A percentile compares a stretch with the other conserved stretches of the same genome.
These are phyloP conservation scores for Drosophila parabipectinata DNA, from an alignment of 1,140 invertebrate genomes.

Conservation along the genomic window DNA sequence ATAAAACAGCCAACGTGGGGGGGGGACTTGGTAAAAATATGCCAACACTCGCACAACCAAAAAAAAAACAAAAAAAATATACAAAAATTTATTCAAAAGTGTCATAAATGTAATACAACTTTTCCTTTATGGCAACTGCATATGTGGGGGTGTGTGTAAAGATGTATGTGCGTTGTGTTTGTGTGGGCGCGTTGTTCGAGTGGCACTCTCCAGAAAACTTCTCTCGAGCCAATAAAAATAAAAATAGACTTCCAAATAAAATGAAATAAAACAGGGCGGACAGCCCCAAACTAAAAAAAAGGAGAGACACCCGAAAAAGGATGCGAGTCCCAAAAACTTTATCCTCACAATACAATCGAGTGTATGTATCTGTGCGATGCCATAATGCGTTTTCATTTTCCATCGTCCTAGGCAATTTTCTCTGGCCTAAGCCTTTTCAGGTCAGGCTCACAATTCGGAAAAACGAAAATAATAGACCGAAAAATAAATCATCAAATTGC, in stretches of 20 bases:
- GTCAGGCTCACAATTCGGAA: slow-evolving; percentile 1
- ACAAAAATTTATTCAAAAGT: slow-evolving; percentile 63
- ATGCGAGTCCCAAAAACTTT: slow-evolving; percentile 51
- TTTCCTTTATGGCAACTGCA: slow-evolving; percentile 69
- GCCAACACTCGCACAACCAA: slow-evolving; percentile 13
- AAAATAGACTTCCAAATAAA: slow-evolving; percentile 68
- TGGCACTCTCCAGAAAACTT: slow-evolving; percentile 49
- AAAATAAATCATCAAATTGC: slow-evolving; percentile 8
- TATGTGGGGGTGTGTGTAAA: slow-evolving; percentile 23
- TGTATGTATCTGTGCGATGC: not conserved
- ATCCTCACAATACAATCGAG: not conserved
- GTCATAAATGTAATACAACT: slow-evolving; percentile 79
- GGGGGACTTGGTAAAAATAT: slow-evolving; percentile 24
- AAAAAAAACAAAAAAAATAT: not conserved
- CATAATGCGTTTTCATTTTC: slow-evolving; percentile 30
- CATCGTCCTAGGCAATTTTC: slow-evolving; percentile 11
- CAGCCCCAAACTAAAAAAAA: slow-evolving; percentile 6
- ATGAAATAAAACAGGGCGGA: slow-evolving; percentile 33
- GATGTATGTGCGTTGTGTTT: slow-evolving; percentile 20
- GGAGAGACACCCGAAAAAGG: not conserved
- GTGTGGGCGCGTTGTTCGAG: slow-evolving; percentile 69
- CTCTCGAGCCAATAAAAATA: slow-evolving; percentile 68
- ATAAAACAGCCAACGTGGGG: slow-evolving; percentile 68
- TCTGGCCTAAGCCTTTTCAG: slow-evolving; percentile 1
- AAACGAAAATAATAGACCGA: not conserved